A percentile compares a stretch with the other conserved stretches of the same genome.
Conservation (phyloP, 2,797 vertebrate genomes). For the Synaphobranchus kaupii region DNA sequence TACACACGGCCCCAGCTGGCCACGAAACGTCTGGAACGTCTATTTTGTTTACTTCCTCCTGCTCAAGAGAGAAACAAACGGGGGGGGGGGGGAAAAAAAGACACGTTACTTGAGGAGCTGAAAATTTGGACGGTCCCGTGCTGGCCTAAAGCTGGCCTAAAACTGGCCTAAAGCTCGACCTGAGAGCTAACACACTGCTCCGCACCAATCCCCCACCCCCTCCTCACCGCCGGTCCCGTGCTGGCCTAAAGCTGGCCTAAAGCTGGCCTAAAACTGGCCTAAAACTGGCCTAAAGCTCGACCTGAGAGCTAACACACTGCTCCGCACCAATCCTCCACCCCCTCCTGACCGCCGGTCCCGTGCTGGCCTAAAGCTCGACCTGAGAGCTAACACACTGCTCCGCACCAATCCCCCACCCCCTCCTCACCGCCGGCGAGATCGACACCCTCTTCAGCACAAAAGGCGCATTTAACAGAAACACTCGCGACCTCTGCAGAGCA, state of each 20-base stretch:
- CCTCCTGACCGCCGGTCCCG: no score
- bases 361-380: slow-evolving; percentile 28
- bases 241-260: no score
- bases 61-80: slow-evolving; percentile 67
- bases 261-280: no score
- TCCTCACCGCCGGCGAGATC: not conserved
- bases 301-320: no score
- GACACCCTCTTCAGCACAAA: no score
- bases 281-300: no score
- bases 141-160: slow-evolving; percentile 47
- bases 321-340: no score
- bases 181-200: slow-evolving; percentile 6
- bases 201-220: slow-evolving; percentile 53
- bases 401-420: slow-evolving; percentile 26
- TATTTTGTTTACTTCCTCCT: slow-evolving; percentile 74
- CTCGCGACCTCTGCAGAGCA: no score
- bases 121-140: slow-evolving; percentile 60
- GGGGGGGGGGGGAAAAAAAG: slow-evolving; percentile 52
- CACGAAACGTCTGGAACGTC: slow-evolving; percentile 65
- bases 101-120: slow-evolving; percentile 68
- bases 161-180: slow-evolving; percentile 41
- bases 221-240: slow-evolving; percentile 48
- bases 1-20: slow-evolving; percentile 72
- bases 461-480: no score
- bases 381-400: slow-evolving; percentile 6